These are phyloP conservation scores for Zoanthus sociatus DNA, from an alignment of 92 coral and sea anemone genomes.

Conservation along the genomic window DNA sequence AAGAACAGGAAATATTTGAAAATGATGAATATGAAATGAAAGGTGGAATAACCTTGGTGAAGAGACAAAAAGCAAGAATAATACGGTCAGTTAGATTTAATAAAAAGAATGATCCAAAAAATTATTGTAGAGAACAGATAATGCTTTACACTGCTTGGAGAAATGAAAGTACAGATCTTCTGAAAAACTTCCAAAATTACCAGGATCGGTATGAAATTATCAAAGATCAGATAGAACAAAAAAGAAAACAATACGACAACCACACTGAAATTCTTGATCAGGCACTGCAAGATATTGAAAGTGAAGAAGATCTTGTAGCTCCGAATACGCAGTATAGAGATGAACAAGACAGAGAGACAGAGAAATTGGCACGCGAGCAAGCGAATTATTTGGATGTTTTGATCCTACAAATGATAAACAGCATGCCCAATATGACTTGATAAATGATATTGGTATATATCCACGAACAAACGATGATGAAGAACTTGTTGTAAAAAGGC, in stretches of 20 bases:
- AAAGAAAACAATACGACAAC: slow-evolving; percentile 41
- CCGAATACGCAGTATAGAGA: slow-evolving; percentile 59
- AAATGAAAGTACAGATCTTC: slow-evolving; percentile 49
- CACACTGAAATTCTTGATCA: slow-evolving; percentile 26
- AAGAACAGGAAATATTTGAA: slow-evolving; percentile 7
- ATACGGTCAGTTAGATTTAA: slow-evolving; percentile 57
- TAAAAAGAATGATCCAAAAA: slow-evolving; percentile 64
- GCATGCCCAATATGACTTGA: slow-evolving; percentile 46
- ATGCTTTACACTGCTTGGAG: slow-evolving; percentile 64
- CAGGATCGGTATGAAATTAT: slow-evolving; percentile 35
- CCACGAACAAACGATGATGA: slow-evolving; percentile 49
- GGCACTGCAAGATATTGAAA: slow-evolving; percentile 9
- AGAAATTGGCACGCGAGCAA: slow-evolving; percentile 34
- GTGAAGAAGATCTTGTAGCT: slow-evolving; percentile 34
- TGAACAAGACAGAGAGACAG: slow-evolving; percentile 57
- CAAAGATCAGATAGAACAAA: slow-evolving; percentile 14
- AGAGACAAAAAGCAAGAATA: slow-evolving; percentile 43
- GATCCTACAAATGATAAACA: slow-evolving; percentile 59
- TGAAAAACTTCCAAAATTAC: slow-evolving; percentile 17
- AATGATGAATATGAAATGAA: slow-evolving; percentile 36
- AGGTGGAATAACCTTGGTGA: slow-evolving; percentile 50
- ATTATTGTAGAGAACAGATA: slow-evolving; percentile 50
- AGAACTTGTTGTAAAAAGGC: slow-evolving; percentile 42
- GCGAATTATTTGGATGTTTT: slow-evolving; percentile 42
- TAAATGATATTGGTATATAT: slow-evolving; percentile 54